Percentiles rank a stretch among this genome's conserved stretches.
These are phyloP conservation scores for Syrrhaptes paradoxus DNA, from an alignment of 2,113 vertebrate genomes.

Conservation along the genomic window DNA sequence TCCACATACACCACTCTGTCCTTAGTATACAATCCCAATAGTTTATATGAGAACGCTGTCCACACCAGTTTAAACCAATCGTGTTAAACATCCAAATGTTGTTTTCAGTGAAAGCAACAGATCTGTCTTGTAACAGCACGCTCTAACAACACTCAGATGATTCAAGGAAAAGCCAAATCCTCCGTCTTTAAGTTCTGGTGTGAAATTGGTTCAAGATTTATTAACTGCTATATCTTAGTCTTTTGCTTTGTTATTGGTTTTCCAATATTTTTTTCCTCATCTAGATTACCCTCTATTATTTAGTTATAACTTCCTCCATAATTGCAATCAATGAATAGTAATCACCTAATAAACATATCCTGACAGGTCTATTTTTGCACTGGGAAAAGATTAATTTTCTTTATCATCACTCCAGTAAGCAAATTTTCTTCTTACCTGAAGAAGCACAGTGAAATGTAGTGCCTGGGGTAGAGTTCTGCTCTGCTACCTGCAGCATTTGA, in stretches of 20 bases:
- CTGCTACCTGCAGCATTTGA: not conserved
- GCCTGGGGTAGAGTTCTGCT: not conserved
- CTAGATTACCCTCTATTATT: slow-evolving; percentile 65
- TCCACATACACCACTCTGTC: not conserved
- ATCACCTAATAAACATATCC: slow-evolving; percentile 77
- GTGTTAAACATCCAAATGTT: not conserved
- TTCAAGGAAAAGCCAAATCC: slow-evolving; percentile 7
- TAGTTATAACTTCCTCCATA: slow-evolving; percentile 72
- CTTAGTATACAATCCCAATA: not conserved
- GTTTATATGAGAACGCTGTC: not conserved
- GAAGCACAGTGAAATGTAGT: slow-evolving; percentile 34
- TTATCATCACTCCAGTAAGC: slow-evolving; percentile 69
- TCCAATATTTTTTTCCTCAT: slow-evolving; percentile 34
- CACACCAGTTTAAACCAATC: not conserved
- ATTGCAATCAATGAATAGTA: slow-evolving; percentile 76
- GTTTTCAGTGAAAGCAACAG: not conserved
- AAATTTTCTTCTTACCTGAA: slow-evolving; percentile 66
- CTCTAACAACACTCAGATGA: not conserved
- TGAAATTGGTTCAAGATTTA: slow-evolving; percentile 20
- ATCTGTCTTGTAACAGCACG: not conserved
- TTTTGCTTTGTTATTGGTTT: slow-evolving; percentile 58
- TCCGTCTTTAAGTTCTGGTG: not conserved
- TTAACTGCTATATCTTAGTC: not conserved
- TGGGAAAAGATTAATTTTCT: slow-evolving; percentile 77
- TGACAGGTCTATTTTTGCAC: slow-evolving; percentile 73